Base-by-base conservation (phyloP, 2,888 invertebrate genomes). In the Harpalus rubripes region DNA sequence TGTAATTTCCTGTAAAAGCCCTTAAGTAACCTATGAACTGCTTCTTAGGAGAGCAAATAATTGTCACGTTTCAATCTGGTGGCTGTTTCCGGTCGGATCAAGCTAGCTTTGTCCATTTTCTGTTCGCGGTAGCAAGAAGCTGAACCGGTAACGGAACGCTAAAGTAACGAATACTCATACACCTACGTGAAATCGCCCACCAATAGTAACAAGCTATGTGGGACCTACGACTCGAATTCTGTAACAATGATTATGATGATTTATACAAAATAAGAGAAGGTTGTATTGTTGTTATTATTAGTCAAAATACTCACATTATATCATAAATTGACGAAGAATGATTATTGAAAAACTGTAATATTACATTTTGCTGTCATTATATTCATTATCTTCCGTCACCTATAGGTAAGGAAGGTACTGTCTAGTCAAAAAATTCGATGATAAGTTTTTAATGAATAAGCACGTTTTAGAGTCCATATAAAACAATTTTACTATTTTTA, bases 21-120 rank as follows among this genome's bases (percentile, higher is more conserved):
- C 5, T 52, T 52, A 52, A 52, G 8, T 52, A 52, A 0, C 10
- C 44, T 8, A 52, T 52, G 44, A 32, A 5, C 32, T 52, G 44
- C 10, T 59, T 16, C 59, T 59, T 59, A 18, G 18, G 10, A 59
- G 59, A 59, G 15, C 18, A 18, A 59, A 59, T 59, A 59, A 59
- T 16, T 59, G 15, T 15, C 16, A 15, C 59, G 59, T 59, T 15
- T 7, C 59, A 16, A 59, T 59, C 18, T 18, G 56, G 3, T 8
- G 16, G 59, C 59, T 15, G 59, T 59, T 59, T 59, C 59, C 59
- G 59, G 16, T 12, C 18, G 15, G 59, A 59, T 59, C 59, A 15
- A 59, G 7, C 59, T 12, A 15, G 59, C 59, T 59, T 59, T 59
- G 10, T 59, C 59, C 16, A 59, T 59, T 16, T 59, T 18, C 16